Conservation (phyloP, 2,797 vertebrate species). For the Heterohyrax brucei region DNA sequence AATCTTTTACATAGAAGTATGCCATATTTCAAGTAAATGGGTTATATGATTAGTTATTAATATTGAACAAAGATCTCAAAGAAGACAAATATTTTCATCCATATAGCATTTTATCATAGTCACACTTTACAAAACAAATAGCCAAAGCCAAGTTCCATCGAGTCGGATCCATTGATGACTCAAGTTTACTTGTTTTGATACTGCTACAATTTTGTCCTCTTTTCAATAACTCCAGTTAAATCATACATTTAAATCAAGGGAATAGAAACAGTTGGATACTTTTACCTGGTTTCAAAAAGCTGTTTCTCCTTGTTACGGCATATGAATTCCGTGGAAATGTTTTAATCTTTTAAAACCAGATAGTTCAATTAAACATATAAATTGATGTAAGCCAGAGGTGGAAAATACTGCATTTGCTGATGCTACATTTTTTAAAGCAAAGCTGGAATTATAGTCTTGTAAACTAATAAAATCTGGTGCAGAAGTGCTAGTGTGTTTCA, state of each 20-base stretch:
- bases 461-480: constrained; percentile 51
- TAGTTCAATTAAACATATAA: constrained; percentile 73
- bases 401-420: constrained; percentile 9
- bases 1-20: constrained; percentile 55
- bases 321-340: constrained; percentile 30
- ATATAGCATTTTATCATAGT: neutral
- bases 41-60: neutral
- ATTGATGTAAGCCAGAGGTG: constrained; percentile 7
- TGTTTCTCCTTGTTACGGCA: neutral
- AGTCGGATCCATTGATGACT: neutral
- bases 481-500: neutral
- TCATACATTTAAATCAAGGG: constrained; percentile 7
- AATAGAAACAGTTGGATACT: neutral
- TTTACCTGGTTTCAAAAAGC: constrained; percentile 20
- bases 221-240: constrained; percentile 36
- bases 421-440: constrained; percentile 42
- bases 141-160: too few relatives aligned
- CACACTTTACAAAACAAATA: constrained; percentile 59
- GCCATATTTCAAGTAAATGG: neutral
- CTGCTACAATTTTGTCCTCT: neutral
- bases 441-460: neutral
- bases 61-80: constrained; percentile 41
- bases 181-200: neutral
- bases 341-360: constrained; percentile 66
- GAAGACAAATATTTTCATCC: constrained; percentile 36